Evolutionary conservation across 2,888 invertebrate species (phyloP), one percentile per base, ranked within the genome.

Genomic region (Mimas tiliae): DNA sequence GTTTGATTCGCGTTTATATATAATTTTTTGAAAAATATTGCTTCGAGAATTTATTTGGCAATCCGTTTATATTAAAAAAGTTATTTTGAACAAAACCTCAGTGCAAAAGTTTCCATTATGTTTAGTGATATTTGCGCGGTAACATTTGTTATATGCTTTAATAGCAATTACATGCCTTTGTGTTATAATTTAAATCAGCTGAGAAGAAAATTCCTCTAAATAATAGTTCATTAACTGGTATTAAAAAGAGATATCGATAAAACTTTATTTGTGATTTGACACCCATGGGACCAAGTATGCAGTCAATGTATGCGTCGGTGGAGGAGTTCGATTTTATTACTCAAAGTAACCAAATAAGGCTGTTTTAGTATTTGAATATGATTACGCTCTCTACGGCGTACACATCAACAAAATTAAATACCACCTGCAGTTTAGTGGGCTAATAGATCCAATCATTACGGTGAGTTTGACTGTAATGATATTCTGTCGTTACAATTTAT

Each of bases 371-470:
- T 63, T 63, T 63, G 63, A 47, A 38, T 52, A 63, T 52, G 38
- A 62, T 66, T 62, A 66, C 62, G 42, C 27, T 52, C 16, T 45
- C n/a, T 9, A 52, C 45, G 55, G 47, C 70, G 67, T 68, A 69
- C 74, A 69, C 65, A 67, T 74, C 76, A 76, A 79, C 79, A 76
- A 78, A 85, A 84, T 86, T 84, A 83, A 85, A 86, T 89, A 87
- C 90, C 90, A 88, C 88, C 89, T 88, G 89, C 79, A 79, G 89
- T 79, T 86, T 77, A 74, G 77, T 77, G 74, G 78, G 72, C 79
- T 75, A 74, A 74, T 76, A 76, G 75, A 68, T 73, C 79, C 76
- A 79, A 85, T 87, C 88, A 87, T 89, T 89, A 88, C 82, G 74
- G 81, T 74, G 77, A 77, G 81, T 82, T 81, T 81, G 83, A 86